These are phyloP conservation scores for Leptopterna dolabrata DNA, from an alignment of 2,888 invertebrate genomes.

Conservation along the genomic window DNA sequence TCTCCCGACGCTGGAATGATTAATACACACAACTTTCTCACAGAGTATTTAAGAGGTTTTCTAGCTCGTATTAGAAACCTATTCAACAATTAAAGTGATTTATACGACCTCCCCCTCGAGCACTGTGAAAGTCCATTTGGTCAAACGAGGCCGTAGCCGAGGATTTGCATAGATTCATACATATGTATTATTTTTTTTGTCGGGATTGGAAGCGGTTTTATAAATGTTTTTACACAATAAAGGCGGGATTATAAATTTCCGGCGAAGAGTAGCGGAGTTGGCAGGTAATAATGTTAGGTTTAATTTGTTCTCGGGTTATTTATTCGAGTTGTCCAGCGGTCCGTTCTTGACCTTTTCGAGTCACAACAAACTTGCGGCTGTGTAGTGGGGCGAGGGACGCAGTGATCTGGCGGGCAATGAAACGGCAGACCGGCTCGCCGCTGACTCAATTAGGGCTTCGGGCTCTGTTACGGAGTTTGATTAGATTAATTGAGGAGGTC, in stretches of 20 bases:
- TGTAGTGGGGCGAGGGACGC: background rate
- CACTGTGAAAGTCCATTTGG: slow-evolving; percentile 38
- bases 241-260: slow-evolving; percentile 49
- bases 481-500: slow-evolving; percentile 46
- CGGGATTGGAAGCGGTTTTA: slow-evolving; percentile 40
- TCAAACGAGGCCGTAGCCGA: slow-evolving; percentile 19
- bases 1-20: slow-evolving; percentile 6
- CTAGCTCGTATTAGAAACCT: slow-evolving; percentile 34
- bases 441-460: slow-evolving; percentile 44
- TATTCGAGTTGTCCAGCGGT: slow-evolving; percentile 24
- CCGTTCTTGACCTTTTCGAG: slow-evolving; percentile 52
- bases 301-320: slow-evolving; percentile 53
- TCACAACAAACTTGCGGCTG: slow-evolving; percentile 21
- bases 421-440: slow-evolving; percentile 21
- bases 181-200: slow-evolving; percentile 36
- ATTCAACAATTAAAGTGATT: slow-evolving; percentile 41
- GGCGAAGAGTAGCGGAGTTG: slow-evolving; percentile 25
- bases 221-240: slow-evolving; percentile 48
- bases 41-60: background rate
- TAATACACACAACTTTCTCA: slow-evolving; percentile 36
- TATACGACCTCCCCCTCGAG: background rate
- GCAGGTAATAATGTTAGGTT: slow-evolving; percentile 53
- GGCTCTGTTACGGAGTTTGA: slow-evolving; percentile 42
- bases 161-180: slow-evolving; percentile 51
- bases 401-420: background rate